Evolutionary conservation across 2,113 vertebrate species (phyloP).

Genomic region (Calyptomena viridis): DNA sequence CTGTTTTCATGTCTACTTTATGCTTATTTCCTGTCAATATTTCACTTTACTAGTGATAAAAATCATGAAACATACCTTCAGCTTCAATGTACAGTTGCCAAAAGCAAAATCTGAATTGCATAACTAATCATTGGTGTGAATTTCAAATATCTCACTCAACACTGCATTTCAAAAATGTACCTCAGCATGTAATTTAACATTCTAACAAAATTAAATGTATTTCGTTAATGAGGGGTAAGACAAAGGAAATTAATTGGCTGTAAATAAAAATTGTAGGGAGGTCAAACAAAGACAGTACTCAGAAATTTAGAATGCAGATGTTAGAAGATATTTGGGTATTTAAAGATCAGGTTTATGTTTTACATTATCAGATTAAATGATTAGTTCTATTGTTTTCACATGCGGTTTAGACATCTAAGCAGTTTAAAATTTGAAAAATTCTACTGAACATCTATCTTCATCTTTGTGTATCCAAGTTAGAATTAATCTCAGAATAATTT

Average conservation of each 20-base stretch:
- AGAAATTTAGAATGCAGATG: not conserved
- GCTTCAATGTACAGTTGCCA: not conserved
- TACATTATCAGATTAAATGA: not conserved
- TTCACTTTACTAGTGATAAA: not conserved
- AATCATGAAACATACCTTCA: not conserved
- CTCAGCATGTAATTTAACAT: not conserved
- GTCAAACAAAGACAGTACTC: not conserved
- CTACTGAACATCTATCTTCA: not conserved
- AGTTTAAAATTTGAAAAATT: not conserved
- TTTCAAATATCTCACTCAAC: not conserved
- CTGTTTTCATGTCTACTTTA: not conserved
- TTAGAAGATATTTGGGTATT: not conserved
- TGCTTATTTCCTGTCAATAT: not conserved
- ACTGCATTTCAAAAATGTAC: not conserved
- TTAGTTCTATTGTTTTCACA: not conserved
- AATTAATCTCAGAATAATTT: not conserved
- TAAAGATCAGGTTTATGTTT: not conserved
- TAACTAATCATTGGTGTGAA: not conserved
- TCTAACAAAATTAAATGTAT: not conserved
- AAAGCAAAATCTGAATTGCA: not conserved
- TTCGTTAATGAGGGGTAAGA: not conserved
- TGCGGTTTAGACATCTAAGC: not conserved
- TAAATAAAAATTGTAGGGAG: not conserved
- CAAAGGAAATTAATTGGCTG: not conserved
- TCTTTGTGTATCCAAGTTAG: not conserved